Base-by-base conservation (phyloP, 1,140 invertebrate species). In the Drosophila sproati region DNA sequence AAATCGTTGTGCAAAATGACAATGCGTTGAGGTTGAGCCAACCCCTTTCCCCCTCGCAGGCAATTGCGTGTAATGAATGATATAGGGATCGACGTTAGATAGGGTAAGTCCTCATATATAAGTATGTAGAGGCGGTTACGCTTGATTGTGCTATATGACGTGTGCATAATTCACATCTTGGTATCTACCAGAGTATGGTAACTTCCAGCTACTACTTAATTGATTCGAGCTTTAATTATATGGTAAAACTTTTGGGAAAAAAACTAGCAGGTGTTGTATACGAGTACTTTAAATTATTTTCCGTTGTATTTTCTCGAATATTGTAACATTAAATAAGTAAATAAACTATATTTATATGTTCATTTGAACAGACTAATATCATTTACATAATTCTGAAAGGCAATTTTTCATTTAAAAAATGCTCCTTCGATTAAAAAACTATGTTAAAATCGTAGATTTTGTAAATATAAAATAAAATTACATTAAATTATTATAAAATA, bases 91-190 rank as follows among this genome's bases (percentile, higher is more conserved):
- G 51, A 10, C 54, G 34, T 39, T 63, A 61, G 51, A 52, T 67
- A 71, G 79, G 82, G 80, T 83, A 77, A 69, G 48, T 78, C 48
- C 55, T 37, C 50, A 55, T 39, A 43, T 43, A 4, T 4, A 43
- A n/a, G 10, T 43, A 3, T 43, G 39, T n/a, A 41, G 74, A 85
- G 83, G 83, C 74, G 85, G 85, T 89, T 89, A 89, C 78, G 85
- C 80, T 78, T 89, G 85, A 89, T 89, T 89, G 85, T 89, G 80
- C 54, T 85, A 63, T 79, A 90, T 85, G 80, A 85, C 85, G 80
- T 89, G 85, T 88, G 72, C 78, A 73, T 89, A 89, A 75, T 75
- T 71, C 73, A 32, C 56, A 48, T 45, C 45, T 32, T 71, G 57
- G 39, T 71, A 62, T 57, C 62, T 50, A 41, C 45, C 28, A 47